These are phyloP conservation scores for Lithobates sylvaticus DNA, from an alignment of 2,797 vertebrate genomes.

Conservation along the genomic window DNA sequence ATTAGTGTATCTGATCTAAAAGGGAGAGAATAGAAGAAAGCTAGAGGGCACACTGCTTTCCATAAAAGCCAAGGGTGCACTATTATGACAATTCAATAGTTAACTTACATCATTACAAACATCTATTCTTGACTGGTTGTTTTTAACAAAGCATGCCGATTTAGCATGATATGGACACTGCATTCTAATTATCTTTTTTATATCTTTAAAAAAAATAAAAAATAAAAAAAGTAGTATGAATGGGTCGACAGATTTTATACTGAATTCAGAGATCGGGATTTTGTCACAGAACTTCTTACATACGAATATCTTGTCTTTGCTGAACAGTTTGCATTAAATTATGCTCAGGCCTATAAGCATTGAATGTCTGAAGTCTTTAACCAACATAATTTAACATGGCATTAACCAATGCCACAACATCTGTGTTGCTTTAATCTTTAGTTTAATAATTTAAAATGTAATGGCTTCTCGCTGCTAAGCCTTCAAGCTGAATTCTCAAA, in stretches of 20 bases:
- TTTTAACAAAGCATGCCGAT: too few species aligned
- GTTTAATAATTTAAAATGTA: constrained; percentile 43
- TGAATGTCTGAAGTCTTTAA: constrained; percentile 8
- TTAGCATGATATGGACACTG: background rate
- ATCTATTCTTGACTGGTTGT: background rate
- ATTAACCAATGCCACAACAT: constrained; percentile 29
- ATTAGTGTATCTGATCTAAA: too few species aligned
- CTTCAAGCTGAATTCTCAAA: constrained; percentile 6
- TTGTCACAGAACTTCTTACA: background rate
- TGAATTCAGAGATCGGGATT: background rate
- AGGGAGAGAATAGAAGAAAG: too few species aligned
- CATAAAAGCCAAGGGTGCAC: background rate
- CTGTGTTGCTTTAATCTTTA: constrained; percentile 48
- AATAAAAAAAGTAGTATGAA: background rate
- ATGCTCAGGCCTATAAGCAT: background rate
- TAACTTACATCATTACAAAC: background rate
- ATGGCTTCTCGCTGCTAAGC: constrained; percentile 21
- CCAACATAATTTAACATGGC: constrained; percentile 10
- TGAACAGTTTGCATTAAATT: background rate
- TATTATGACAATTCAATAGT: background rate
- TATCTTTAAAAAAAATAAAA: too few species aligned
- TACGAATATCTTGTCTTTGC: background rate
- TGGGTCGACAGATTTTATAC: background rate
- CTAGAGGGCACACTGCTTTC: background rate
- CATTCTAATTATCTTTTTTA: background rate